A percentile compares a stretch with the other conserved stretches of the same genome.
Evolutionary conservation across 2,113 vertebrate species (phyloP).

Genomic region (Taxidea taxus): DNA sequence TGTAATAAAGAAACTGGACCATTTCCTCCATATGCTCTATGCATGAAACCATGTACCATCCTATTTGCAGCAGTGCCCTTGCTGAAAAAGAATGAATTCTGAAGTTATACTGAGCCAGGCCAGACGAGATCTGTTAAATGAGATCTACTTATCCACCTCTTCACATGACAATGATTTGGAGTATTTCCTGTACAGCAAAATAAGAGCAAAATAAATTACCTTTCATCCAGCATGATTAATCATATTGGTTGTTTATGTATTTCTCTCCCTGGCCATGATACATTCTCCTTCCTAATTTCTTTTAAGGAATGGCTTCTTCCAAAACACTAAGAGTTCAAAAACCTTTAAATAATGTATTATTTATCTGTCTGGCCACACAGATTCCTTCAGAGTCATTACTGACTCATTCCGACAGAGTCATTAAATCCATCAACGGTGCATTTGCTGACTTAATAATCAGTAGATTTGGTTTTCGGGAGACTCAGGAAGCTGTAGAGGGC

Average conservation of each 20-base stretch:
- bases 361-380: constrained; percentile 58
- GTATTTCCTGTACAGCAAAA: background rate
- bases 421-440: constrained; percentile 53
- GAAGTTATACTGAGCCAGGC: background rate
- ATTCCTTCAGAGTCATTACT: constrained; percentile 59
- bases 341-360: constrained; percentile 66
- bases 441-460: constrained; percentile 56
- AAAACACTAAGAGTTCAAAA: constrained; percentile 53
- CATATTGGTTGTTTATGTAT: background rate
- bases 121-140: background rate
- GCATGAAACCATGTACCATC: background rate
- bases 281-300: constrained; percentile 15
- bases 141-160: background rate
- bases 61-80: background rate
- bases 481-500: background rate
- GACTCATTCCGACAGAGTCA: constrained; percentile 52
- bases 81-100: background rate
- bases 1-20: background rate
- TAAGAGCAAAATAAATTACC: background rate
- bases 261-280: background rate
- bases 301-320: constrained; percentile 45
- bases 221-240: background rate
- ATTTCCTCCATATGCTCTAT: background rate
- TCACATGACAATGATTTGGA: background rate
- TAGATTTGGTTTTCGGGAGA: constrained; percentile 53